phyloP scores from a whole-genome alignment of 2,113 vertebrate species.

The Malurus melanocephalus region DNA sequence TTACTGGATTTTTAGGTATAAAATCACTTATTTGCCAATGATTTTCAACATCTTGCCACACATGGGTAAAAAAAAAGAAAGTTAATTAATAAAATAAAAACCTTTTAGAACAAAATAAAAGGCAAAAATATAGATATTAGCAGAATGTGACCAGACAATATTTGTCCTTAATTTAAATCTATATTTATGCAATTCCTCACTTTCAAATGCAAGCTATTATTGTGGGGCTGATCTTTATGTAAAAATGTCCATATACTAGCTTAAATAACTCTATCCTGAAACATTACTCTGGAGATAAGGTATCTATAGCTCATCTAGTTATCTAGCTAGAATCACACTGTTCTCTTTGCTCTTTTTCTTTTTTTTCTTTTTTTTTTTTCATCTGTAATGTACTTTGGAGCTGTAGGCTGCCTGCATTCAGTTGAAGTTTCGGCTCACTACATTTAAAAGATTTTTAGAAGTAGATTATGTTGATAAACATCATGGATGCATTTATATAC shows the following conservation, averaged over 20 bases:
- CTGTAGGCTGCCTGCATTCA: background rate
- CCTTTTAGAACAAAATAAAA: background rate
- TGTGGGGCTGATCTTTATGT: background rate
- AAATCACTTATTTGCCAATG: background rate
- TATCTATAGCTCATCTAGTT: no score
- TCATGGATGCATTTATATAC: background rate
- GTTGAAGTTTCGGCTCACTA: background rate
- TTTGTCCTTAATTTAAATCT: background rate
- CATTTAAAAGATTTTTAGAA: background rate
- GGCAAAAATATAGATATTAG: background rate
- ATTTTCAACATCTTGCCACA: background rate
- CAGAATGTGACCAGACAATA: background rate
- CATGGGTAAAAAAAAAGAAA: background rate
- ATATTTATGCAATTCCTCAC: background rate
- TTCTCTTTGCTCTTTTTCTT: background rate
- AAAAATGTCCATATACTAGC: fast-evolving
- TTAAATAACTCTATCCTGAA: background rate
- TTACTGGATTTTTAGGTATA: background rate
- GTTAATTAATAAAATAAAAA: background rate
- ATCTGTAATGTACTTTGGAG: background rate
- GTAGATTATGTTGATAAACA: background rate
- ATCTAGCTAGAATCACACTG: no score
- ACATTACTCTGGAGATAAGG: background rate
- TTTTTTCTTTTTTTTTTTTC: background rate
- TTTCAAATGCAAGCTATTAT: background rate